Percentiles rank a stretch among this genome's conserved stretches.
Evolutionary conservation across 2,113 vertebrate genomes (phyloP).

Genomic region (Mus spicilegus): DNA sequence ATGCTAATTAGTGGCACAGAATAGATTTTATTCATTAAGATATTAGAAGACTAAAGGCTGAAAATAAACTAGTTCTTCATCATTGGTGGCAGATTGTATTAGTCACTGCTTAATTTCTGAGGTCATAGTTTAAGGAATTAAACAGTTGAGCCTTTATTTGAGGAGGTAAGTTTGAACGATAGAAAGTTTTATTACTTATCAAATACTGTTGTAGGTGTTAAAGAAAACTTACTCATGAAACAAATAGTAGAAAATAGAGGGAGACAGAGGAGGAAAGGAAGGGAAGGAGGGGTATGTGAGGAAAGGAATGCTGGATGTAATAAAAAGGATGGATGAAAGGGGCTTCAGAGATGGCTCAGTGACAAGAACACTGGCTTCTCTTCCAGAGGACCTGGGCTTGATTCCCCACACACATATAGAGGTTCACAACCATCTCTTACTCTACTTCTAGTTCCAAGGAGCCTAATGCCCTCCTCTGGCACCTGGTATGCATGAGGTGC

Average conservation of each 20-base stretch:
- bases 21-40: background rate
- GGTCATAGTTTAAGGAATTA: background rate
- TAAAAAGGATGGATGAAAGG: background rate
- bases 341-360: background rate
- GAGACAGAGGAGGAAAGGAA: background rate
- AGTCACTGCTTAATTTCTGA: background rate
- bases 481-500: background rate
- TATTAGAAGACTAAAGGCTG: background rate
- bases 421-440: background rate
- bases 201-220: background rate
- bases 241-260: background rate
- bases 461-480: background rate
- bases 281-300: background rate
- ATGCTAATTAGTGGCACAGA: background rate
- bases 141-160: background rate
- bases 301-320: background rate
- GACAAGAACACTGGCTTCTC: background rate
- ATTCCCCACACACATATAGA: background rate
- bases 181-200: background rate
- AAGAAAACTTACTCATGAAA: background rate
- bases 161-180: background rate
- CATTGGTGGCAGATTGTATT: background rate
- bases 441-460: background rate
- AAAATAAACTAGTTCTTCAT: background rate
- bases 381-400: background rate